phyloP scores from a whole-genome alignment of 1,140 invertebrate genomes.

The Zaprionus tsacasi region DNA sequence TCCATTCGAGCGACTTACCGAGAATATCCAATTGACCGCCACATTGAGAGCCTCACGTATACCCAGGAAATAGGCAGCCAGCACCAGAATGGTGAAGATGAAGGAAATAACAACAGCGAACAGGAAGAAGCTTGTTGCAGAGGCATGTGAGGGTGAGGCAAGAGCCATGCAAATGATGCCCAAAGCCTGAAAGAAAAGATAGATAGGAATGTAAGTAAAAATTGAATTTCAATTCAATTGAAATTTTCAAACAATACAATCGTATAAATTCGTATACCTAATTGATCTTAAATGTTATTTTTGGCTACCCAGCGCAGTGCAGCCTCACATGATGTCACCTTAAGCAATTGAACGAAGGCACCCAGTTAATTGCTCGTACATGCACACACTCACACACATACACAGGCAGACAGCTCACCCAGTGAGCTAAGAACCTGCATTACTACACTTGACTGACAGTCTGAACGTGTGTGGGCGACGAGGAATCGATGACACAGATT shows the following conservation, averaged over 20 bases:
- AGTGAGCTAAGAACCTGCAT: slow-evolving; percentile 14
- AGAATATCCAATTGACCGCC: slow-evolving; percentile 92
- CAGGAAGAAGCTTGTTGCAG: slow-evolving; percentile 91
- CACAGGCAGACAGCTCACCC: background rate
- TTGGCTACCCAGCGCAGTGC: background rate
- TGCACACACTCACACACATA: background rate
- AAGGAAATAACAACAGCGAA: slow-evolving; percentile 92
- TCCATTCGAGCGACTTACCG: slow-evolving; percentile 86
- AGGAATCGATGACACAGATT: slow-evolving; percentile 30
- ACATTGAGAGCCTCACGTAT: slow-evolving; percentile 91
- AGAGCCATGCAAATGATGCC: slow-evolving; percentile 93
- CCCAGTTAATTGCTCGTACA: slow-evolving; percentile 21
- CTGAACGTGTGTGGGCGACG: slow-evolving; percentile 29
- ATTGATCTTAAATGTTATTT: slow-evolving; percentile 31
- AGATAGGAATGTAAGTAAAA: too few species aligned
- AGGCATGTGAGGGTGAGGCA: slow-evolving; percentile 87
- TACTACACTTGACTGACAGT: slow-evolving; percentile 3
- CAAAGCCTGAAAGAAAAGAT: slow-evolving; percentile 86
- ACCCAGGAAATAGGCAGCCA: slow-evolving; percentile 91
- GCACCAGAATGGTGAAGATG: slow-evolving; percentile 92
- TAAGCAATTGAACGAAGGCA: slow-evolving; percentile 37
- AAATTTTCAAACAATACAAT: background rate
- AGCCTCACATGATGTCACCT: slow-evolving; percentile 36
- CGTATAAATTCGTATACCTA: slow-evolving; percentile 21
- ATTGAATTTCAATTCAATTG: background rate